Evolutionary conservation across 2,113 vertebrate species (phyloP).

Genomic region (Anoplopoma fimbria): DNA sequence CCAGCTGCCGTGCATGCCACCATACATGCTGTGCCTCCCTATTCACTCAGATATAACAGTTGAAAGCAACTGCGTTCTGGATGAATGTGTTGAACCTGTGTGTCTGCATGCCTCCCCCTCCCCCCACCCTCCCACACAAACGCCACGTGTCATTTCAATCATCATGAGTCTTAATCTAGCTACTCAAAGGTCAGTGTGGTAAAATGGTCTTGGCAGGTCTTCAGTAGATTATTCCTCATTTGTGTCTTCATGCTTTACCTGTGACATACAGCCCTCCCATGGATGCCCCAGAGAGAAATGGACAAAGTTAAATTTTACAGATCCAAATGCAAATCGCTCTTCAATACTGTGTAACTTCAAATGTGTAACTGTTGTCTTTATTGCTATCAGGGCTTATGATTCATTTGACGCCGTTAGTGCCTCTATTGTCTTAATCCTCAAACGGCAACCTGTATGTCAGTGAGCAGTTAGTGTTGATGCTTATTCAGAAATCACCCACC

Average conservation of each 20-base stretch:
- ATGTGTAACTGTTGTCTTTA: not conserved
- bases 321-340: not conserved
- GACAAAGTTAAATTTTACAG: slow-evolving; percentile 90
- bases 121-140: not conserved
- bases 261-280: slow-evolving; percentile 52
- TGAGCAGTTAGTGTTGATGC: not conserved
- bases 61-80: slow-evolving; percentile 32
- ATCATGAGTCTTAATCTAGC: not conserved
- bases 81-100: slow-evolving; percentile 17
- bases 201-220: slow-evolving; percentile 39
- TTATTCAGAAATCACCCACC: not conserved
- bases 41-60: slow-evolving; percentile 26
- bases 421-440: not conserved
- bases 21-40: slow-evolving; percentile 27
- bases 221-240: slow-evolving; percentile 22
- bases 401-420: not conserved
- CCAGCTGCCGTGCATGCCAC: slow-evolving; percentile 47
- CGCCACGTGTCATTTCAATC: slow-evolving; percentile 57
- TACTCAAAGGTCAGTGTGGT: slow-evolving; percentile 12
- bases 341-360: not conserved
- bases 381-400: not conserved
- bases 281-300: slow-evolving; percentile 82
- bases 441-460: not conserved
- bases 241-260: slow-evolving; percentile 60
- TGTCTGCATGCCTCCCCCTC: slow-evolving; percentile 64